Evolutionary conservation across 1,140 invertebrate species (phyloP).

Genomic region (Drosophila repletoides): DNA sequence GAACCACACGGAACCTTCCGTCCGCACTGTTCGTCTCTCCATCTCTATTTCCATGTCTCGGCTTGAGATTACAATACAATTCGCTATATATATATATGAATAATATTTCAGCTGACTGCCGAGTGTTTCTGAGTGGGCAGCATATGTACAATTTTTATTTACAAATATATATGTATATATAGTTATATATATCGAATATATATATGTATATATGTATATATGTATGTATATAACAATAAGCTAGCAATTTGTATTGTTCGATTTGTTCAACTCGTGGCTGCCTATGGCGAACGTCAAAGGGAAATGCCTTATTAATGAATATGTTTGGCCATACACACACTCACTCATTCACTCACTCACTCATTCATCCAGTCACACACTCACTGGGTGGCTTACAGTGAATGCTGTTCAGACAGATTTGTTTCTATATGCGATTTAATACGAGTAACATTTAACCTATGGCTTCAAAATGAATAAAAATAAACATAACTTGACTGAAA

Average conservation of each 20-base stretch:
- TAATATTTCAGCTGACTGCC: conserved; percentile 19
- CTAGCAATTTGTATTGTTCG: conserved; percentile 39
- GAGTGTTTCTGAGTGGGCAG: not conserved
- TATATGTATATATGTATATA: not conserved
- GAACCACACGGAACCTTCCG: too few species aligned
- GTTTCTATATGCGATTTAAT: too few species aligned
- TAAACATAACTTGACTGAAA: conserved; percentile 5
- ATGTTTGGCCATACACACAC: conserved; percentile 14
- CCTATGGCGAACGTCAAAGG: conserved; percentile 26
- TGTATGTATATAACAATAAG: conserved; percentile 1
- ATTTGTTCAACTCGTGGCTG: conserved; percentile 24
- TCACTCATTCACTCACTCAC: not conserved
- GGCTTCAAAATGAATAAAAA: too few species aligned
- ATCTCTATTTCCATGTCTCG: not conserved
- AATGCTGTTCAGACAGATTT: not conserved
- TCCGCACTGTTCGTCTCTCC: too few species aligned
- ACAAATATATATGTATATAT: not conserved
- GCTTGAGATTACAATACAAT: conserved; percentile 33
- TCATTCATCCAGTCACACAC: not conserved
- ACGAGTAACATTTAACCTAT: too few species aligned
- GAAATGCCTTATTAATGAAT: conserved; percentile 47
- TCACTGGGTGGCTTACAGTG: conserved; percentile 2
- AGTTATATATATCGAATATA: not conserved
- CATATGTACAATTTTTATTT: not conserved
- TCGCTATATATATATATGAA: conserved; percentile 36